Percentiles rank a stretch among this genome's conserved stretches.
Evolutionary conservation across 2,888 invertebrate species (phyloP).

Genomic region (Hirudinaria manillensis): DNA sequence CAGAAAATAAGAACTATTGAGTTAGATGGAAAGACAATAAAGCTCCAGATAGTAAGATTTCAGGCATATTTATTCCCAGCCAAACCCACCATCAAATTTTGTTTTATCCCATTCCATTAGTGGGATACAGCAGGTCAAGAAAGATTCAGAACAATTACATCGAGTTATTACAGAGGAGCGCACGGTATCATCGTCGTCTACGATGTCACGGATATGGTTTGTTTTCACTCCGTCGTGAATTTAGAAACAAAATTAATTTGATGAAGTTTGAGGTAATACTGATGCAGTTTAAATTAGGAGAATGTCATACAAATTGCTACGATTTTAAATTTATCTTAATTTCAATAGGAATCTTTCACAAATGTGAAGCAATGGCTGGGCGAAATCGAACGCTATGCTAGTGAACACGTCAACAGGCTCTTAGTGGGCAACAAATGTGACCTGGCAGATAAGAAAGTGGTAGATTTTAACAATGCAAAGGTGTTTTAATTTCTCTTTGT

Average conservation of each 20-base stretch:
- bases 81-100: background rate
- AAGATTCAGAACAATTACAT: conserved; percentile 38
- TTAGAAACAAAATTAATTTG: too few relatives aligned
- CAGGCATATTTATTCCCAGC: background rate
- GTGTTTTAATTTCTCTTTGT: background rate
- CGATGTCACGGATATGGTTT: conserved; percentile 91
- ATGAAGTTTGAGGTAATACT: too few relatives aligned
- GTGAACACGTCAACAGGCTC: conserved; percentile 98
- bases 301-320: too few relatives aligned
- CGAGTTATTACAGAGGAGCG: conserved; percentile 64
- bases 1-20: conserved; percentile 96
- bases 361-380: conserved; percentile 99
- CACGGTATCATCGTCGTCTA: conserved; percentile 99
- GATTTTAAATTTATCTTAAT: background rate
- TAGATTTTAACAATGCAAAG: conserved; percentile 94
- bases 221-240: background rate
- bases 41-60: conserved; percentile 79
- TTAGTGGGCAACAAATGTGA: conserved; percentile 99
- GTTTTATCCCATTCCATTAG: conserved; percentile 19
- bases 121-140: conserved; percentile 40
- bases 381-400: conserved; percentile 99
- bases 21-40: conserved; percentile 96
- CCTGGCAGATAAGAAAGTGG: conserved; percentile 93
- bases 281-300: too few relatives aligned
- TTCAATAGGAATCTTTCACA: conserved; percentile 80